Percentiles rank a stretch among this genome's conserved stretches.
Evolutionary conservation across 2,113 vertebrate species (phyloP).

Genomic region (Larimichthys polyactis): DNA sequence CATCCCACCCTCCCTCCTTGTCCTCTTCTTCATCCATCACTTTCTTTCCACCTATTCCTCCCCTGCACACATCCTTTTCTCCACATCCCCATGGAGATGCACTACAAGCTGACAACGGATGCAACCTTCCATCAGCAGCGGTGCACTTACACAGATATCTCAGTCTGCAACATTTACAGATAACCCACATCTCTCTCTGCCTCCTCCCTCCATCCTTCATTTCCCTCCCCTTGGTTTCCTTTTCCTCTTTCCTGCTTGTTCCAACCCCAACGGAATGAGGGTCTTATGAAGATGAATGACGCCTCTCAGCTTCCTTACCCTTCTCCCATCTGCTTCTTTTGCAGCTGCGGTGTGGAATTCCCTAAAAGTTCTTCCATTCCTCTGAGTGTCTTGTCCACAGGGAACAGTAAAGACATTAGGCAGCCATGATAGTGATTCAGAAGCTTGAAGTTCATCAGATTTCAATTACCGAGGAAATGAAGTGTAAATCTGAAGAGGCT

Average conservation of each 20-base stretch:
- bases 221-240: slow-evolving; percentile 26
- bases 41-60: slow-evolving; percentile 22
- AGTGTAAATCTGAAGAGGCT: slow-evolving; percentile 42
- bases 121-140: slow-evolving; percentile 35
- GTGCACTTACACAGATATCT: slow-evolving; percentile 53
- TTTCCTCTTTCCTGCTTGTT: slow-evolving; percentile 19
- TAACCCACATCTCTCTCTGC: slow-evolving; percentile 52
- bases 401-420: slow-evolving; percentile 29
- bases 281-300: slow-evolving; percentile 73
- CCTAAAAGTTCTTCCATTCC: slow-evolving; percentile 35
- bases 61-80: slow-evolving; percentile 7
- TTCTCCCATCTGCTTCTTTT: slow-evolving; percentile 56
- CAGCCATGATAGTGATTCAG: slow-evolving; percentile 15
- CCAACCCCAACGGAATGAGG: slow-evolving; percentile 44
- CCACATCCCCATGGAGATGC: not conserved
- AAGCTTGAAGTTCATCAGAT: slow-evolving; percentile 54
- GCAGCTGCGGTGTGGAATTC: slow-evolving; percentile 40
- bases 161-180: slow-evolving; percentile 60
- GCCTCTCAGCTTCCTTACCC: slow-evolving; percentile 48
- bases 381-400: not conserved
- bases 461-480: slow-evolving; percentile 58
- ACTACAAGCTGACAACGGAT: slow-evolving; percentile 38
- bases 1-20: slow-evolving; percentile 1
- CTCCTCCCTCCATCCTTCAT: slow-evolving; percentile 25
- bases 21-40: slow-evolving; percentile 40